A percentile compares a stretch with the other conserved stretches of the same genome.
Evolutionary conservation across 2,888 invertebrate species (phyloP).

Genomic region (Dermolepida albohirtum): DNA sequence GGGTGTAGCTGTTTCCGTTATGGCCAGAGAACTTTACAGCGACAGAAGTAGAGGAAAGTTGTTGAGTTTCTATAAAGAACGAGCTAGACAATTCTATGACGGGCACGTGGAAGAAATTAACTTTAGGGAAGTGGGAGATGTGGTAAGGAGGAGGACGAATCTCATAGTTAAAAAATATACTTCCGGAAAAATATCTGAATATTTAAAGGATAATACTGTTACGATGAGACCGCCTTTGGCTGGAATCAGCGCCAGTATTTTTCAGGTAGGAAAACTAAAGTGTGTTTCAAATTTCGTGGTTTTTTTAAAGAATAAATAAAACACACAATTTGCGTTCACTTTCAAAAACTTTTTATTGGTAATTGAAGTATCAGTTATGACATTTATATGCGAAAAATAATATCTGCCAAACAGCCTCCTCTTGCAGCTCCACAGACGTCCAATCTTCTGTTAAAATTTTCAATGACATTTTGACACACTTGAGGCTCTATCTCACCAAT

Average conservation of each 20-base stretch:
- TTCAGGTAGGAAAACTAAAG: slow-evolving; percentile 73
- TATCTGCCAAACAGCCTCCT: too few species aligned
- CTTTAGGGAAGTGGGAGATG: slow-evolving; percentile 84
- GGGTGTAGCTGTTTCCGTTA: slow-evolving; percentile 84
- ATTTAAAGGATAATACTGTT: slow-evolving; percentile 78
- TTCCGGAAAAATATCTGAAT: slow-evolving; percentile 81
- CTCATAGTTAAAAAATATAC: slow-evolving; percentile 83
- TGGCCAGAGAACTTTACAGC: slow-evolving; percentile 85
- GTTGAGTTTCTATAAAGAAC: slow-evolving; percentile 87
- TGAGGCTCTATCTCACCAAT: too few species aligned
- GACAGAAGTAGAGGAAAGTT: slow-evolving; percentile 84
- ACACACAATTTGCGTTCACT: too few species aligned
- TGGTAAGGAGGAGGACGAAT: slow-evolving; percentile 84
- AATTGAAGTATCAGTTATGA: too few species aligned
- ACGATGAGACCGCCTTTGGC: slow-evolving; percentile 81
- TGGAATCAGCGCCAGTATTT: slow-evolving; percentile 84
- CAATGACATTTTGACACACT: too few species aligned
- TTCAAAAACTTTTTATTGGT: too few species aligned
- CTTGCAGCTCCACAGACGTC: too few species aligned
- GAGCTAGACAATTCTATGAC: slow-evolving; percentile 88
- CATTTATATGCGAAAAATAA: too few species aligned
- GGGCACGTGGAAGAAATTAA: slow-evolving; percentile 88
- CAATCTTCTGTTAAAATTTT: too few species aligned
- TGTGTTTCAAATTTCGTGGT: too few species aligned
- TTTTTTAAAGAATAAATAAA: too few species aligned